phyloP scores from a whole-genome alignment of 2,113 vertebrate genomes.

The Eclectus roratus region DNA sequence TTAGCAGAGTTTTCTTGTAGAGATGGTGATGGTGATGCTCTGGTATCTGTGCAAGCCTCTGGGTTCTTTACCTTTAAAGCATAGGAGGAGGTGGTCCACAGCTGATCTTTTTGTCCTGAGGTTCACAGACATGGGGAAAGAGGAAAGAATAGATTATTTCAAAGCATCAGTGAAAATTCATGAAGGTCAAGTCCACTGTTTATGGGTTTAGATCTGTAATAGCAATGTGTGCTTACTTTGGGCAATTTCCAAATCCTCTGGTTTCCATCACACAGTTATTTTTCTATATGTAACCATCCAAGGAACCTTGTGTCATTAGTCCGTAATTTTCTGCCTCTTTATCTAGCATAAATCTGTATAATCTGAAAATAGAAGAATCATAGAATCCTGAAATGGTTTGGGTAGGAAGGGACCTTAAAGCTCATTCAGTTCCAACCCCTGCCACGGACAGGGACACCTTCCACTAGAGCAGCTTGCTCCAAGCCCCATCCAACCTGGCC shows the following conservation, averaged over 20 bases:
- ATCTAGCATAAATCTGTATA: not conserved
- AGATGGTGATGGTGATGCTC: not conserved
- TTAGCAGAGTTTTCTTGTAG: not conserved
- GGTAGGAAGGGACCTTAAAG: not conserved
- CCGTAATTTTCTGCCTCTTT: not conserved
- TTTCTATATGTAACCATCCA: fast-evolving
- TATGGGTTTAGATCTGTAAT: not conserved
- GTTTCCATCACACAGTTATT: not conserved
- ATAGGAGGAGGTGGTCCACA: not conserved
- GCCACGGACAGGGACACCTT: not conserved
- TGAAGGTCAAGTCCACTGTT: not conserved
- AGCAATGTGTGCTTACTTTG: fast-evolving
- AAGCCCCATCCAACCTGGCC: not conserved
- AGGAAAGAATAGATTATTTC: not conserved
- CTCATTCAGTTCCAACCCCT: not conserved
- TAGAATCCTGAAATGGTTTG: not conserved
- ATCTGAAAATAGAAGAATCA: not conserved
- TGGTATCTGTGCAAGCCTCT: not conserved
- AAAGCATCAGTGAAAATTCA: not conserved
- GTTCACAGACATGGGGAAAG: not conserved
- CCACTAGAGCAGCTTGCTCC: not conserved
- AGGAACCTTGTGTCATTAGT: too few relatives aligned
- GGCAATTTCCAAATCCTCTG: not conserved
- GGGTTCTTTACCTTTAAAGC: not conserved
- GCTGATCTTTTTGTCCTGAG: not conserved